phyloP scores from a whole-genome alignment of 2,888 invertebrate species.

The Acrobasis suavella region DNA sequence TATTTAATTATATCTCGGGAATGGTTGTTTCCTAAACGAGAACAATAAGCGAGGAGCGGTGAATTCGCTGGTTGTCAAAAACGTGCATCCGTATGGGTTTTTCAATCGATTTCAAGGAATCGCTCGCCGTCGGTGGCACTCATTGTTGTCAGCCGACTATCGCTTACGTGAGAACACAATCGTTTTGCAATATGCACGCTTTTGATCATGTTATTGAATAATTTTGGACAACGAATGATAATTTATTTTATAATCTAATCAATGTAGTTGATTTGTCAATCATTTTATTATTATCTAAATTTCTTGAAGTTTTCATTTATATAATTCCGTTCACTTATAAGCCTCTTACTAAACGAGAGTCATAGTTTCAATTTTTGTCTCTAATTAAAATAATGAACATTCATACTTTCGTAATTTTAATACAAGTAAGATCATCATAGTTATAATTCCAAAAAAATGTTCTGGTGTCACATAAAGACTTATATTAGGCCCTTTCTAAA shows the following conservation, averaged over 20 bases:
- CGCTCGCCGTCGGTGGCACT: constrained; percentile 75
- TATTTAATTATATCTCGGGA: constrained; percentile 32
- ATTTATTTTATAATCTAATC: constrained; percentile 14
- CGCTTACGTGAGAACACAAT: constrained; percentile 79
- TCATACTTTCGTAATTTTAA: no score
- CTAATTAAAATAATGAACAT: no score
- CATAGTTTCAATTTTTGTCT: no score
- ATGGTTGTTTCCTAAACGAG: constrained; percentile 52
- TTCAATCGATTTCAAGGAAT: constrained; percentile 78
- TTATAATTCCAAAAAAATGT: no score
- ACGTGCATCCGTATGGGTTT: constrained; percentile 80
- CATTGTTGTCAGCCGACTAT: constrained; percentile 74
- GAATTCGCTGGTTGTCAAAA: constrained; percentile 77
- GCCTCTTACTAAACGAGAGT: no score
- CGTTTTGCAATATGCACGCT: constrained; percentile 65
- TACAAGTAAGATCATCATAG: no score
- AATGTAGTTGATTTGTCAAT: neutral
- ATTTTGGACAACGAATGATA: constrained; percentile 52
- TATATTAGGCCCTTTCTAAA: neutral
- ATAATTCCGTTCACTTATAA: no score
- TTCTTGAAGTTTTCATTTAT: no score
- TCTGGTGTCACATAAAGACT: neutral
- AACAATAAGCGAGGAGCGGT: constrained; percentile 66
- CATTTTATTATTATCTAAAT: no score
- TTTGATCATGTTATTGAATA: constrained; percentile 53